Conservation (phyloP, 2,888 invertebrate species). For the Caenorhabditis sp. region DNA sequence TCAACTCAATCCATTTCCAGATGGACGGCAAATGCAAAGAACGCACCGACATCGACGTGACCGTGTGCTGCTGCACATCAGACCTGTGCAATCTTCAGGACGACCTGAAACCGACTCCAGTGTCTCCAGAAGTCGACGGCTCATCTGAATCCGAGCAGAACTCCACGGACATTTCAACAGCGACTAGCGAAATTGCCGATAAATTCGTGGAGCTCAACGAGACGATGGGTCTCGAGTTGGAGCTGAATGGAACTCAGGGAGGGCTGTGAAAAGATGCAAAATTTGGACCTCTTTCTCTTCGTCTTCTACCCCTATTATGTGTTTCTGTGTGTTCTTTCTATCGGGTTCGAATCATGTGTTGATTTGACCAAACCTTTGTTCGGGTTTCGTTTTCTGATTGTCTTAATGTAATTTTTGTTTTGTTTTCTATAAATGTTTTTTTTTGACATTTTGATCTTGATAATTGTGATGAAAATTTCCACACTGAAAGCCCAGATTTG, state of each 20-base stretch:
- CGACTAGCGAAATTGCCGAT: background rate
- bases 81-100: conserved; percentile 67
- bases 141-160: conserved; percentile 18
- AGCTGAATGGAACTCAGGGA: conserved; percentile 36
- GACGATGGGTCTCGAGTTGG: conserved; percentile 47
- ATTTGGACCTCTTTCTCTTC: too few relatives aligned
- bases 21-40: conserved; percentile 59
- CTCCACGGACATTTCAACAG: conserved; percentile 21
- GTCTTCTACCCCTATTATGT: conserved; percentile 6
- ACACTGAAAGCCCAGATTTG: too few relatives aligned
- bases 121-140: conserved; percentile 19
- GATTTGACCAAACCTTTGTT: conserved; percentile 47
- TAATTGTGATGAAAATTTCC: too few relatives aligned
- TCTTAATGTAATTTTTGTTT: too few relatives aligned
- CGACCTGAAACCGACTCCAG: conserved; percentile 54
- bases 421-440: too few relatives aligned
- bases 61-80: conserved; percentile 64
- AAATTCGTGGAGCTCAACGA: conserved; percentile 51
- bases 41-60: conserved; percentile 63
- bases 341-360: conserved; percentile 46
- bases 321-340: conserved; percentile 26
- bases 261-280: background rate
- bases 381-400: conserved; percentile 24
- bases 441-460: too few relatives aligned
- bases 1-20: conserved; percentile 38